Evolutionary conservation across 64 coral and sea anemone species (phyloP).

Genomic region (Dendrophyllia cribrosa): DNA sequence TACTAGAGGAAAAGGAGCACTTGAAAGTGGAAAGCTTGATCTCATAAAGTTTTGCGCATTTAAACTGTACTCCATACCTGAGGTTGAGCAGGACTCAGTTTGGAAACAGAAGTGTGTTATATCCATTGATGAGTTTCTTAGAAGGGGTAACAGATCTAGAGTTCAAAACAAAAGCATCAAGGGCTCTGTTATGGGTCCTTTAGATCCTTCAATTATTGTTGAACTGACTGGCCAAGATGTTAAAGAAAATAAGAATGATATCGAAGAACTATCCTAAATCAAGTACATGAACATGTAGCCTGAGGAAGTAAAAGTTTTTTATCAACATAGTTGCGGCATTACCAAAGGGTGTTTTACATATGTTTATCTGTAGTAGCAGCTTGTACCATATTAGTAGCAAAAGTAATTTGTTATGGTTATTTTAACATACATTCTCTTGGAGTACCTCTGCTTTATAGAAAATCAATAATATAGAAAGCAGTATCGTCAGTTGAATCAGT

Average conservation of each 20-base stretch:
- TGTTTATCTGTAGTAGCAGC: too few relatives aligned
- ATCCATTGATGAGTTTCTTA: conserved; percentile 70
- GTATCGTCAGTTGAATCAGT: too few relatives aligned
- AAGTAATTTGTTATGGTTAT: too few relatives aligned
- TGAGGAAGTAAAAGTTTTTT: too few relatives aligned
- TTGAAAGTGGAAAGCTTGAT: conserved; percentile 65
- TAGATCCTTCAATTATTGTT: not conserved
- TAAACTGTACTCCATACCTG: conserved; percentile 52
- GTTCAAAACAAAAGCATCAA: conserved; percentile 12
- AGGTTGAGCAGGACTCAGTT: conserved; percentile 53
- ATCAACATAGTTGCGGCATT: too few relatives aligned
- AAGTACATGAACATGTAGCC: too few relatives aligned
- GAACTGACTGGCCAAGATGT: not conserved
- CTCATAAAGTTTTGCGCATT: conserved; percentile 72
- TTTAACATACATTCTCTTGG: too few relatives aligned
- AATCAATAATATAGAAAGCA: too few relatives aligned
- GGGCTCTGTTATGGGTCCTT: not conserved
- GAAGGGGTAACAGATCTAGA: conserved; percentile 65
- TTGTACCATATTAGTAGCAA: too few relatives aligned
- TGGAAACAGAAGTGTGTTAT: conserved; percentile 75
- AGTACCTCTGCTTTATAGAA: too few relatives aligned
- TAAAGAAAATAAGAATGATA: conserved; percentile 8
- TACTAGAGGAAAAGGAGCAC: conserved; percentile 64
- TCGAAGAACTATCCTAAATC: not conserved
- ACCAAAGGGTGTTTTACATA: too few relatives aligned